A percentile compares a stretch with the other conserved stretches of the same genome.
Evolutionary conservation across 1,140 invertebrate genomes (phyloP).

Genomic region (Littorina saxatilis): DNA sequence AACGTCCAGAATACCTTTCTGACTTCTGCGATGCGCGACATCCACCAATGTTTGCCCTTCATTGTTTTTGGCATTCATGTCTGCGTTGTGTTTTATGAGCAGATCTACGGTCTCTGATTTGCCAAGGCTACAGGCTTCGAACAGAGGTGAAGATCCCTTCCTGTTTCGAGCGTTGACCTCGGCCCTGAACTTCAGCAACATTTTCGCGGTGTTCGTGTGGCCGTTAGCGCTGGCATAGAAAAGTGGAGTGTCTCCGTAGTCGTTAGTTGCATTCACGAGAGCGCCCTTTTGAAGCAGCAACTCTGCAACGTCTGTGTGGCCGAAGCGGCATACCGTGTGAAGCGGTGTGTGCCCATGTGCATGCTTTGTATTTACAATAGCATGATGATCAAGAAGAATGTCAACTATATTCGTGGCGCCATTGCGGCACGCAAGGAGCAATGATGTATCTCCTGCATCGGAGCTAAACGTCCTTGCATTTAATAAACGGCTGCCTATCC

Average conservation of each 20-base stretch:
- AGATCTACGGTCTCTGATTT: slow-evolving; percentile 78
- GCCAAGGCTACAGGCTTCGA: slow-evolving; percentile 83
- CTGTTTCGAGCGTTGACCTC: background rate
- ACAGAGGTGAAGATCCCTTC: slow-evolving; percentile 76
- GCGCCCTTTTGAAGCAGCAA: slow-evolving; percentile 72
- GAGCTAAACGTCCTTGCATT: no score
- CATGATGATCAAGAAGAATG: slow-evolving; percentile 77
- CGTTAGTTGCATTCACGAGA: slow-evolving; percentile 89
- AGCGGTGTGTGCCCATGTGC: slow-evolving; percentile 73
- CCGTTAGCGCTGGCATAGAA: slow-evolving; percentile 58
- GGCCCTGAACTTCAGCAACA: slow-evolving; percentile 15
- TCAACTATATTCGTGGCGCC: slow-evolving; percentile 82
- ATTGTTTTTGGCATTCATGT: slow-evolving; percentile 70
- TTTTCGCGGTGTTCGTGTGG: background rate
- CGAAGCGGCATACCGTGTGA: slow-evolving; percentile 5
- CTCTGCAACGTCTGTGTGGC: background rate
- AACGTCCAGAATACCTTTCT: background rate
- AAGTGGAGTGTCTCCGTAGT: slow-evolving; percentile 88
- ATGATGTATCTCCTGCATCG: no score
- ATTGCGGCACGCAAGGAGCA: no score
- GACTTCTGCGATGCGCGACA: background rate
- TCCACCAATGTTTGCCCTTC: slow-evolving; percentile 67
- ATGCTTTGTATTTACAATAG: slow-evolving; percentile 78
- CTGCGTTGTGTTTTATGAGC: slow-evolving; percentile 77
- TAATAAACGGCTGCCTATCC: no score